phyloP scores from a whole-genome alignment of 2,888 invertebrate genomes.

The Rhagonycha lutea region DNA sequence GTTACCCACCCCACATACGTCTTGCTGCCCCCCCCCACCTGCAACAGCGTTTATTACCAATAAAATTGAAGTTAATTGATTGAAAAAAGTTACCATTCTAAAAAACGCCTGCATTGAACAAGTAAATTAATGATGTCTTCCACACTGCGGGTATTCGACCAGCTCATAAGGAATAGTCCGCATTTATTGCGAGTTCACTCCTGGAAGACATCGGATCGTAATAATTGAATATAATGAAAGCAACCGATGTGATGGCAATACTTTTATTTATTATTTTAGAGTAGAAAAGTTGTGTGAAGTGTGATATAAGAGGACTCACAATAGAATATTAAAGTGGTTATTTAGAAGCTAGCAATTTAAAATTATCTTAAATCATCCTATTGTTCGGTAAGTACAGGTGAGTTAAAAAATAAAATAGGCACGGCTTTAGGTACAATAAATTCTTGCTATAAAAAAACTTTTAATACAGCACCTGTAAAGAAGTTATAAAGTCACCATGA shows the following conservation, averaged over 20 bases:
- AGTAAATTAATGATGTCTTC: too few species aligned
- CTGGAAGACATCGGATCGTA: neutral
- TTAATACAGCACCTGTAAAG: neutral
- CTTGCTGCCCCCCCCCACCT: too few species aligned
- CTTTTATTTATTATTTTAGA: neutral
- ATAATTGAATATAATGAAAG: neutral
- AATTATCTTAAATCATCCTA: slow-evolving; percentile 16
- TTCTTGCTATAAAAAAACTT: neutral
- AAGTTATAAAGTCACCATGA: slow-evolving; percentile 32
- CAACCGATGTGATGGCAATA: neutral
- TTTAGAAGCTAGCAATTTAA: slow-evolving; percentile 15
- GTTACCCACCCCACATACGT: too few species aligned
- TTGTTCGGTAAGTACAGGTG: slow-evolving; percentile 11
- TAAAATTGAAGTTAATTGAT: too few species aligned
- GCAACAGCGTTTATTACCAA: too few species aligned
- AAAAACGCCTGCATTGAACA: too few species aligned
- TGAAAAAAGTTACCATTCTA: too few species aligned
- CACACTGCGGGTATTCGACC: too few species aligned
- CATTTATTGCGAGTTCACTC: neutral
- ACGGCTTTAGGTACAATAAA: neutral
- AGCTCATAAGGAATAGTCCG: too few species aligned
- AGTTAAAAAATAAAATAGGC: neutral
- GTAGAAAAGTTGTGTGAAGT: neutral
- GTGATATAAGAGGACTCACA: neutral
- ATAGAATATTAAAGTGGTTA: slow-evolving; percentile 12